Conservation (phyloP, 30 jellyfish, hydroid and myxozoan genomes). For the Rhopilema esculentum region DNA sequence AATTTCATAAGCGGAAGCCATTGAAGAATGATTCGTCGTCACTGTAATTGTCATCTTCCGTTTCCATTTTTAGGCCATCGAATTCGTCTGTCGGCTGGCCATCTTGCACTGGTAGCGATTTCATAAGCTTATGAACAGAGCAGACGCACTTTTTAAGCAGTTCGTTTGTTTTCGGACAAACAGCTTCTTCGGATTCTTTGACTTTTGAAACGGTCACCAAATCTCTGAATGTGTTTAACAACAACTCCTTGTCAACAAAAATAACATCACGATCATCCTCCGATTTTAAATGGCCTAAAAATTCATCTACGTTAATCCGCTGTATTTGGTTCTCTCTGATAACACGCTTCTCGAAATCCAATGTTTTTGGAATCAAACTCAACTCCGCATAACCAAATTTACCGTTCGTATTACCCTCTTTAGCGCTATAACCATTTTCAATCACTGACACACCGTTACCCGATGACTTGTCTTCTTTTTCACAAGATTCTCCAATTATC, state of each 20-base stretch:
- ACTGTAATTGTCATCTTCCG: conserved; percentile 45
- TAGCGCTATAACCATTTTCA: neutral
- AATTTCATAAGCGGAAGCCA: conserved; percentile 56
- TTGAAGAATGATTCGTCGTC: conserved; percentile 72
- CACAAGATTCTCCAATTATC: neutral
- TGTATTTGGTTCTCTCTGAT: conserved; percentile 36
- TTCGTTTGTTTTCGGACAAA: conserved; percentile 46
- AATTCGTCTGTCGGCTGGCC: conserved; percentile 30
- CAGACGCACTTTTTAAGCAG: conserved; percentile 36
- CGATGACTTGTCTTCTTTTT: neutral
- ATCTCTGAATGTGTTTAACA: conserved; percentile 28
- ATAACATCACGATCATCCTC: conserved; percentile 55
- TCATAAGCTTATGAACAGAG: conserved; percentile 46
- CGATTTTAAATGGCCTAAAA: conserved; percentile 14
- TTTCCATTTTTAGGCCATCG: conserved; percentile 56
- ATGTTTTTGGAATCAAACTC: conserved; percentile 39
- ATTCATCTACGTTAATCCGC: conserved; percentile 46
- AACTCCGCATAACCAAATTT: conserved; percentile 53
- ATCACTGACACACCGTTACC: neutral
- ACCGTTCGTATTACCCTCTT: neutral
- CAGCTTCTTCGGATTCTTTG: conserved; percentile 23
- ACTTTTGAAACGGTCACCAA: conserved; percentile 33
- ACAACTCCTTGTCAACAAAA: conserved; percentile 54
- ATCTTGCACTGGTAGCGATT: conserved; percentile 17
- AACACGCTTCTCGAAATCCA: conserved; percentile 49